These are phyloP conservation scores for Hirtodrosophila histrioides DNA, from an alignment of 2,888 invertebrate species.

Conservation along the genomic window DNA sequence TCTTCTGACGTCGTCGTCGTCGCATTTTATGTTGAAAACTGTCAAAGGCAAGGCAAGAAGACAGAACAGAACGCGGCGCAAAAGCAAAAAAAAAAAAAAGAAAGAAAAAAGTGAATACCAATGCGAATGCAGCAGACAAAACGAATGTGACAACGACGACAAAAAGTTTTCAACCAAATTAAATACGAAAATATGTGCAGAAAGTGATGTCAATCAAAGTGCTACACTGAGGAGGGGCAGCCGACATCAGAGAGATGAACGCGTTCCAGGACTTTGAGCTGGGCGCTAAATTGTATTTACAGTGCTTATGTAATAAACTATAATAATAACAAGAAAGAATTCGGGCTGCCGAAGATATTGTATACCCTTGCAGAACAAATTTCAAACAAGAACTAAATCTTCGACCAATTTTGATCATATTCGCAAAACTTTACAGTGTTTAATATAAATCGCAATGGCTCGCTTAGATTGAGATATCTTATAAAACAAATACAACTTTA, in stretches of 20 bases:
- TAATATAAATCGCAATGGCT: too few relatives aligned
- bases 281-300: constrained; percentile 82
- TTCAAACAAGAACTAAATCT: too few relatives aligned
- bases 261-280: constrained; percentile 81
- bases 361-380: background rate
- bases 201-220: constrained; percentile 60
- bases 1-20: constrained; percentile 52
- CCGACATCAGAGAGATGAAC: constrained; percentile 65
- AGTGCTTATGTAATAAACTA: constrained; percentile 82
- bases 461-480: too few relatives aligned
- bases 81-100: constrained; percentile 43
- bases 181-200: constrained; percentile 64
- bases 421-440: too few relatives aligned
- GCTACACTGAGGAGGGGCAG: constrained; percentile 23
- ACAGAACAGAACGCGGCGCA: constrained; percentile 54
- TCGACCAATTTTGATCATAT: too few relatives aligned
- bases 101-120: constrained; percentile 65
- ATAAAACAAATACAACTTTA: too few relatives aligned
- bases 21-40: constrained; percentile 77
- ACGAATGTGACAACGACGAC: constrained; percentile 77
- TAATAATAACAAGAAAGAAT: constrained; percentile 1
- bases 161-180: constrained; percentile 58
- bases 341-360: too few relatives aligned
- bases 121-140: constrained; percentile 75
- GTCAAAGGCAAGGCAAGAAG: constrained; percentile 72